Evolutionary conservation across 2,888 invertebrate genomes (phyloP).

Genomic region (Pycnomerus fuliginosus): DNA sequence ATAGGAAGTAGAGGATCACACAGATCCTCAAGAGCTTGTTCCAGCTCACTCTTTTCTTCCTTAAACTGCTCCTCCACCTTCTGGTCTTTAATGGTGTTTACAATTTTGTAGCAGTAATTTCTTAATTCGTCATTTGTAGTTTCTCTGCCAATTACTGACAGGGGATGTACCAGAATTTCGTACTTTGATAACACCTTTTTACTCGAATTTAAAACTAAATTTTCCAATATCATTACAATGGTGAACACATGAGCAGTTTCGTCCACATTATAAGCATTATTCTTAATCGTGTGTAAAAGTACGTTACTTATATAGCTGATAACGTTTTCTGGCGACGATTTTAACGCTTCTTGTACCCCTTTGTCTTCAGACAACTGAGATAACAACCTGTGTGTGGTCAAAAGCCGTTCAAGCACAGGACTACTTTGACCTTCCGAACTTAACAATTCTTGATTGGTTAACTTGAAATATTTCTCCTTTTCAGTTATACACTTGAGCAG

Average conservation of each 20-base stretch:
- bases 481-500: conserved; percentile 46
- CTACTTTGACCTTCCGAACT: conserved; percentile 48
- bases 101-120: conserved; percentile 34
- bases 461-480: conserved; percentile 40
- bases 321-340: conserved; percentile 52
- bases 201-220: conserved; percentile 46
- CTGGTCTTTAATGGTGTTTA: conserved; percentile 20
- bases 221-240: conserved; percentile 42
- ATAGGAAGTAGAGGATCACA: conserved; percentile 75
- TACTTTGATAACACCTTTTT: conserved; percentile 42
- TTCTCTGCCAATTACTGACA: conserved; percentile 35
- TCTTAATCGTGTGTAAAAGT: conserved; percentile 40
- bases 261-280: conserved; percentile 31
- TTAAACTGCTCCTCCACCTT: conserved; percentile 21
- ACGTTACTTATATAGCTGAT: conserved; percentile 56
- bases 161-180: conserved; percentile 39
- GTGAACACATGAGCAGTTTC: conserved; percentile 44
- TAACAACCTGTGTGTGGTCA: conserved; percentile 55
- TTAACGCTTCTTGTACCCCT: conserved; percentile 52
- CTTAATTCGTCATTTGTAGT: conserved; percentile 39
- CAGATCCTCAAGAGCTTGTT: conserved; percentile 66
- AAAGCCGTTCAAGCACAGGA: conserved; percentile 48
- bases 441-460: conserved; percentile 44
- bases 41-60: conserved; percentile 53
- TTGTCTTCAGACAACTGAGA: conserved; percentile 56